phyloP scores from a whole-genome alignment of 1,140 invertebrate species.

The Penaeus japonicus region DNA sequence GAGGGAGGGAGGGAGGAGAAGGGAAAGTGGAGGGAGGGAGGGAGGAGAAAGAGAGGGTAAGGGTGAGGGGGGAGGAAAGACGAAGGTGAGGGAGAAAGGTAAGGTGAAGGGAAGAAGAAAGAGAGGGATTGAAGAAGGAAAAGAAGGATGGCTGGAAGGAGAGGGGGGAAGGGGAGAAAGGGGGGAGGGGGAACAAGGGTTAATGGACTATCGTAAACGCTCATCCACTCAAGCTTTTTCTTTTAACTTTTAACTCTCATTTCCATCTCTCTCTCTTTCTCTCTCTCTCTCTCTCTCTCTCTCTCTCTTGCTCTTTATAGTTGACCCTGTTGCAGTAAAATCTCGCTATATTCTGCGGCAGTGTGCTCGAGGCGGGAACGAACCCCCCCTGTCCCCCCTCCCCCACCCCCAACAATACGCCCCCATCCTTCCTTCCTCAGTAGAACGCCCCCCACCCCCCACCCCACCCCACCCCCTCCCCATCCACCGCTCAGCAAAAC shows the following conservation, averaged over 20 bases:
- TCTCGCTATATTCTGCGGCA: neutral
- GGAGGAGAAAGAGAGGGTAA: neutral
- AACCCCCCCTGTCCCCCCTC: neutral
- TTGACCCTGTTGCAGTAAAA: neutral
- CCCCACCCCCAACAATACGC: neutral
- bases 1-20: neutral
- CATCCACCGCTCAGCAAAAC: too few species aligned
- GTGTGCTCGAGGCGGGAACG: too few species aligned
- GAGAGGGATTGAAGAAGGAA: neutral
- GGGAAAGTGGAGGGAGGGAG: neutral
- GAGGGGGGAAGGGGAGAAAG: neutral
- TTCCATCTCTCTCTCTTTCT: neutral
- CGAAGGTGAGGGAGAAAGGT: neutral
- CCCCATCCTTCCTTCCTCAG: neutral
- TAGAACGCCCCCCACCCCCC: neutral
- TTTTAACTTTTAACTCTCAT: neutral
- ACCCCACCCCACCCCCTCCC: too few species aligned
- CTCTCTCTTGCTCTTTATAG: neutral
- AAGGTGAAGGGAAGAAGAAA: neutral
- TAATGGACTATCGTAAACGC: too few species aligned
- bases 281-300: too few species aligned
- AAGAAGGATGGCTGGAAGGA: neutral
- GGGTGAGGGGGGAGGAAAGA: neutral
- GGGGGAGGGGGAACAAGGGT: neutral
- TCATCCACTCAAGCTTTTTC: neutral